These are phyloP conservation scores for Eunapius fragilis DNA, from an alignment of 37 sponge, comb jelly and placozoan genomes.

Conservation along the genomic window DNA sequence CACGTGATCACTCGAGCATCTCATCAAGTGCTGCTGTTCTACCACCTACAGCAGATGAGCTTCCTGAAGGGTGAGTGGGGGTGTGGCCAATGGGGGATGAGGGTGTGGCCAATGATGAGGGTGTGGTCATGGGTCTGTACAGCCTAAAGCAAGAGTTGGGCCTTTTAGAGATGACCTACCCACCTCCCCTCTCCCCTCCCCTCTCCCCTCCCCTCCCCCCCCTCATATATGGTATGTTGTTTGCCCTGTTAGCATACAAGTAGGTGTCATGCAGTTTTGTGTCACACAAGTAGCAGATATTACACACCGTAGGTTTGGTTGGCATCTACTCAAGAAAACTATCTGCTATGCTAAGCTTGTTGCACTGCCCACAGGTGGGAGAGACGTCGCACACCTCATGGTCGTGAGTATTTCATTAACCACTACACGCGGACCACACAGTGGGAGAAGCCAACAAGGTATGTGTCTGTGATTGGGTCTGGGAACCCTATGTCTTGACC, in stretches of 20 bases:
- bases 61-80: slow-evolving; percentile 90
- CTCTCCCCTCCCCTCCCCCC: too few species aligned
- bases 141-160: too few species aligned
- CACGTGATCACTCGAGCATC: slow-evolving; percentile 46
- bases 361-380: slow-evolving; percentile 84
- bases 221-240: too few species aligned
- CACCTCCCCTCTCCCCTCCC: too few species aligned
- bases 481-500: not conserved
- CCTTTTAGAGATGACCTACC: too few species aligned
- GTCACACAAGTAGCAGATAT: not conserved
- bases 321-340: not conserved
- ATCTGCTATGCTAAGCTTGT: not conserved
- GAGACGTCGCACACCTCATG: slow-evolving; percentile 79
- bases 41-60: slow-evolving; percentile 56
- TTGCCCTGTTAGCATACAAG: too few species aligned
- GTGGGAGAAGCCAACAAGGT: slow-evolving; percentile 66
- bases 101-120: not conserved
- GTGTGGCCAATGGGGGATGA: not conserved
- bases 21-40: slow-evolving; percentile 14
- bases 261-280: not conserved
- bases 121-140: not conserved
- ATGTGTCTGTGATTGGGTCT: not conserved
- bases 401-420: slow-evolving; percentile 91
- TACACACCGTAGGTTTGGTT: not conserved
- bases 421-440: slow-evolving; percentile 96